Base-by-base conservation (phyloP, 2,888 invertebrate species). In the Brachyptera putata region DNA sequence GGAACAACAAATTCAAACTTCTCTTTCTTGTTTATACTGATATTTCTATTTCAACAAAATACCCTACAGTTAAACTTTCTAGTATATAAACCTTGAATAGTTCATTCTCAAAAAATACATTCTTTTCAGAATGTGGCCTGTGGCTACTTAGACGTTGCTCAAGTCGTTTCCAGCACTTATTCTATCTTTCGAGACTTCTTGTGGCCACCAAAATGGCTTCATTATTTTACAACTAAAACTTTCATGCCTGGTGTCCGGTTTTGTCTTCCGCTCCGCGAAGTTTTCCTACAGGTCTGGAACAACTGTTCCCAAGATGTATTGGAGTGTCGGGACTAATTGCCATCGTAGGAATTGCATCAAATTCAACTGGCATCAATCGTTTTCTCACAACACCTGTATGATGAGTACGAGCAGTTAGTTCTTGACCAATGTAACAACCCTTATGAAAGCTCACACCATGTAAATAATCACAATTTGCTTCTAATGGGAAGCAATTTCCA, bases 391-490 rank as follows among this genome's bases (percentile, higher is more conserved):
- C 90, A 26, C 98, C 98, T 0, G 96, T 97, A 71, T 97, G 95
- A 75, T 95, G 85, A 0, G 93, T 91, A 63, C 98, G 80, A 0
- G 98, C 97, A 1, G 98, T 97, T 41, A 99, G 72, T 75, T 99
- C 99, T 76, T 99, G 99, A 0, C 99, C 99, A 62, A 99, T 84
- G 70, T 99, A 99, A 73, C 99, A 99, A 4, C 99, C 98, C 76
- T 98, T 97, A 69, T 91, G 88, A 72, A 97, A 96, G 76, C 93
- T 93, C 3, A 95, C 84, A 37, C 94, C 95, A 73, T 93, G 89
- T 36, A 96, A 78, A 71, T 91, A 91, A 75, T 97, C 96, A 71
- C 90, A 89, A 72, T 96, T 96, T 2, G 83, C 83, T 77, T 96
- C 97, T 58, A 98, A 75, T 1, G 98, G 97, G 68, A 96, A 87